Conservation (phyloP, 2,888 invertebrate genomes). For the Priocnemis perturbator region DNA sequence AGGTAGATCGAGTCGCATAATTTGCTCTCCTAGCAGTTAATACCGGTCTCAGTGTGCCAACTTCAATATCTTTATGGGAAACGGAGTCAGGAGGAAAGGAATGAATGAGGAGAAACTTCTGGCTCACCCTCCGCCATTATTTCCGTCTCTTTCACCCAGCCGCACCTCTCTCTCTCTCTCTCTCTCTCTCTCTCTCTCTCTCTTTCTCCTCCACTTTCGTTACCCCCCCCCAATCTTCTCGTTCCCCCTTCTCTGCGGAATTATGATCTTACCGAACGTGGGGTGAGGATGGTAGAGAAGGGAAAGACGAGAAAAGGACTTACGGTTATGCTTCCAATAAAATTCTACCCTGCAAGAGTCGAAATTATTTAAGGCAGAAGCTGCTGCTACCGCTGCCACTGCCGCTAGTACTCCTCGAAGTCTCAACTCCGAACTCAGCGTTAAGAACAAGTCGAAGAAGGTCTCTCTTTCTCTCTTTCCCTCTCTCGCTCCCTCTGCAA, state of each 20-base stretch:
- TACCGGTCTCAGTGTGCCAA: neutral
- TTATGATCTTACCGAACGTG: slow-evolving; percentile 43
- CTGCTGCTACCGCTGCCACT: slow-evolving; percentile 20
- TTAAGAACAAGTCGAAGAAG: too few species aligned
- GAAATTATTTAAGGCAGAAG: slow-evolving; percentile 50
- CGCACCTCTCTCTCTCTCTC: too few species aligned
- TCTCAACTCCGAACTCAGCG: slow-evolving; percentile 1
- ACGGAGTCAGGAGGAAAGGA: slow-evolving; percentile 10
- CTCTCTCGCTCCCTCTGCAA: neutral
- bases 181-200: too few species aligned
- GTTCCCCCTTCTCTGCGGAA: slow-evolving; percentile 15
- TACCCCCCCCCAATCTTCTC: too few species aligned
- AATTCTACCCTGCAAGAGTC: slow-evolving; percentile 37
- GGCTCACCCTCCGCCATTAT: slow-evolving; percentile 15
- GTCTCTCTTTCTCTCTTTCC: too few species aligned
- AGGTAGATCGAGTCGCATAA: neutral
- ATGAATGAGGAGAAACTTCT: slow-evolving; percentile 32
- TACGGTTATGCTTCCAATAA: slow-evolving; percentile 43
- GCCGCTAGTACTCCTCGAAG: too few species aligned
- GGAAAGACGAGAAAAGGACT: slow-evolving; percentile 30
- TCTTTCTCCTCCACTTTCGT: too few species aligned
- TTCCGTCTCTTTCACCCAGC: too few species aligned
- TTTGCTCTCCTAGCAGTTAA: slow-evolving; percentile 4
- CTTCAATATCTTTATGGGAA: slow-evolving; percentile 18
- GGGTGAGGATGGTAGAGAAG: slow-evolving; percentile 27